Evolutionary conservation across 2,888 invertebrate species (phyloP).

Genomic region (Agriopis leucophaearia): DNA sequence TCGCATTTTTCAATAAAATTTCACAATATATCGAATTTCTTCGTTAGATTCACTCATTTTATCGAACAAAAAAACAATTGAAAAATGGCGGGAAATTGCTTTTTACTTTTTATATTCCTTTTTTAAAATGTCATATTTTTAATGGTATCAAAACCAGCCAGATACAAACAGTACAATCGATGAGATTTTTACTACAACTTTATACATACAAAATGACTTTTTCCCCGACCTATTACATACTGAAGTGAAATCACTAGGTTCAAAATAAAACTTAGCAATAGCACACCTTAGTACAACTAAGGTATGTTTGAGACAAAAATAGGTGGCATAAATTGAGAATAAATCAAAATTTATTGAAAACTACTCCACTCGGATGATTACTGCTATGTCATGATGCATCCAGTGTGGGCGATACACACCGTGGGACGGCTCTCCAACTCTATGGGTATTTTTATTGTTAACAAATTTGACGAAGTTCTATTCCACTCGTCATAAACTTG

Average conservation of each 20-base stretch:
- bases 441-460: conserved; percentile 62
- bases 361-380: conserved; percentile 65
- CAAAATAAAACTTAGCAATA: background rate
- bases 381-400: conserved; percentile 65
- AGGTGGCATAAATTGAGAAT: conserved; percentile 69
- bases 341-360: conserved; percentile 69
- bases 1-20: too few relatives aligned
- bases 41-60: too few relatives aligned
- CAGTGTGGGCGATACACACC: conserved; percentile 67
- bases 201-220: too few relatives aligned
- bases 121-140: too few relatives aligned
- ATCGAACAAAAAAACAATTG: too few relatives aligned
- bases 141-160: too few relatives aligned
- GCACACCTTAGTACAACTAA: background rate
- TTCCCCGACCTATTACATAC: too few relatives aligned
- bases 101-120: too few relatives aligned
- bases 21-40: too few relatives aligned
- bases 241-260: background rate
- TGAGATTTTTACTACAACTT: too few relatives aligned
- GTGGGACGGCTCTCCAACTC: conserved; percentile 61
- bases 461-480: conserved; percentile 57
- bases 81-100: too few relatives aligned
- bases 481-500: conserved; percentile 43
- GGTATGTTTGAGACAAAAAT: conserved; percentile 52
- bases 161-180: too few relatives aligned